Conservation (phyloP, 1,140 invertebrate genomes). For the Sipha flava region DNA sequence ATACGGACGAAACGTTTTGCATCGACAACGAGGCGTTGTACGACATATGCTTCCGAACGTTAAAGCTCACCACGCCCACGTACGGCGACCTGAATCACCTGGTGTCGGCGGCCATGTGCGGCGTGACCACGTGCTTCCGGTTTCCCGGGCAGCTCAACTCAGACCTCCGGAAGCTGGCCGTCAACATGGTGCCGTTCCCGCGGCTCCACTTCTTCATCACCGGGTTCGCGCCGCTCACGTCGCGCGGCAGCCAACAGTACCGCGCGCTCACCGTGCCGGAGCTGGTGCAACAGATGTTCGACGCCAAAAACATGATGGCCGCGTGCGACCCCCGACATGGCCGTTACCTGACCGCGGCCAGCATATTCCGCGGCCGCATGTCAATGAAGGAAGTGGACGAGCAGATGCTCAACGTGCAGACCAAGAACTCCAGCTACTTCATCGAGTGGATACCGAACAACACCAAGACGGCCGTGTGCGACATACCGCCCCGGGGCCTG, state of each 20-base stretch:
- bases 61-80: constrained; percentile 78
- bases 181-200: constrained; percentile 96
- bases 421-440: too few species aligned
- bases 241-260: constrained; percentile 64
- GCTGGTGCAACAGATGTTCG: constrained; percentile 60
- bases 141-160: constrained; percentile 68
- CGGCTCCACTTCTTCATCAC: constrained; percentile 94
- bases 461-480: too few species aligned
- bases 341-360: constrained; percentile 88
- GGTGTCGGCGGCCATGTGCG: constrained; percentile 76
- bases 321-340: constrained; percentile 72
- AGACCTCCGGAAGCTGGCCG: constrained; percentile 87
- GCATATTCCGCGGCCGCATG: constrained; percentile 90
- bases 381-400: constrained; percentile 86
- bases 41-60: constrained; percentile 84
- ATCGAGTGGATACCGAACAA: too few species aligned
- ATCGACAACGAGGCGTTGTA: constrained; percentile 87
- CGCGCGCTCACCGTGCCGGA: constrained; percentile 64
- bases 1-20: constrained; percentile 80
- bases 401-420: too few species aligned
- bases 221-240: constrained; percentile 74
- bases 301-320: constrained; percentile 69
- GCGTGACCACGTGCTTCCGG: too few species aligned
- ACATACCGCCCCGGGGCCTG: constrained; percentile 80
- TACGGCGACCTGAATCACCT: constrained; percentile 80